Evolutionary conservation across 2,888 invertebrate species (phyloP).

Genomic region (Lasioglossum vierecki): DNA sequence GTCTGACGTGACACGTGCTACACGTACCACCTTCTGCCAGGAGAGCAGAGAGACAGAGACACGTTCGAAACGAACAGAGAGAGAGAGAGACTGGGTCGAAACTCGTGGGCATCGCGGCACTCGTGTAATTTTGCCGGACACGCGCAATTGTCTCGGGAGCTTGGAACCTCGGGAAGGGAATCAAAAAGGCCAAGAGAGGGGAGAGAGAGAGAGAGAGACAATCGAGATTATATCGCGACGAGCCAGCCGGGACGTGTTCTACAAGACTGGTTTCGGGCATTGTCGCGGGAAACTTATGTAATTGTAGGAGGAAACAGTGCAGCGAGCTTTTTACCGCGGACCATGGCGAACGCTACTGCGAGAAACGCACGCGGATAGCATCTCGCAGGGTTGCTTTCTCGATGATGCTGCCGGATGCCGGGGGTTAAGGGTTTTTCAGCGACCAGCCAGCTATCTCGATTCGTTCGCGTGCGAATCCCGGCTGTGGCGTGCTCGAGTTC

Average conservation of each 20-base stretch:
- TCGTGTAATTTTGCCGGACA: constrained; percentile 68
- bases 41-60: background rate
- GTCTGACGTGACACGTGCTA: constrained; percentile 73
- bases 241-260: constrained; percentile 25
- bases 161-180: constrained; percentile 21
- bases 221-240: constrained; percentile 58
- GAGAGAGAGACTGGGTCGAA: constrained; percentile 17
- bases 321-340: constrained; percentile 1
- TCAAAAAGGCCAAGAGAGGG: constrained; percentile 48
- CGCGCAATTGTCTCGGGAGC: constrained; percentile 54
- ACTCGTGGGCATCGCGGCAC: constrained; percentile 29
- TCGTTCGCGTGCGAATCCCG: constrained; percentile 11
- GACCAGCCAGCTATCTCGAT: background rate
- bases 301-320: constrained; percentile 33
- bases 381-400: background rate
- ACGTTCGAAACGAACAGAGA: background rate
- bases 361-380: constrained; percentile 3
- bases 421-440: constrained; percentile 10
- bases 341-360: background rate
- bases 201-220: constrained; percentile 16
- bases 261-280: constrained; percentile 29
- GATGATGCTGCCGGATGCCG: background rate
- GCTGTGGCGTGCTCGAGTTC: background rate
- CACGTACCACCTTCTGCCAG: constrained; percentile 66
- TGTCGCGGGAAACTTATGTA: constrained; percentile 52